Conservation (phyloP, 53 echinoderm and acorn worm species). For the Arbacia lixula region DNA sequence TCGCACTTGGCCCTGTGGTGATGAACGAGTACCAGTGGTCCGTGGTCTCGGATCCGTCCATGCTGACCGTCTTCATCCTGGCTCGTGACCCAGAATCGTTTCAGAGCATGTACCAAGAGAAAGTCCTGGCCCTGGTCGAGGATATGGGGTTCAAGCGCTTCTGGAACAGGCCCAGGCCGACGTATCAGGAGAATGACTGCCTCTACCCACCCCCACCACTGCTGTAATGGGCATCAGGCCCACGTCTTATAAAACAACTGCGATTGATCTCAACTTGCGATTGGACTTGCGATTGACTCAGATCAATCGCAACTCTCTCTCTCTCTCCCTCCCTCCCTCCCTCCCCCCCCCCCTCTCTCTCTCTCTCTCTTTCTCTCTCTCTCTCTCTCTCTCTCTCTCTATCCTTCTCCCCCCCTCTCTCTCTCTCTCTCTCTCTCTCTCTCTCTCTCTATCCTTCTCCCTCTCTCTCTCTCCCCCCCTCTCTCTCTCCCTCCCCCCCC, state of each 20-base stretch:
- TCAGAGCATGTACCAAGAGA: slow-evolving; percentile 46
- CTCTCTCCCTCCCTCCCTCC: not conserved
- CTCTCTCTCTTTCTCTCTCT: not conserved
- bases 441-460: slow-evolving; percentile 21
- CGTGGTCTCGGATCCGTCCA: slow-evolving; percentile 66
- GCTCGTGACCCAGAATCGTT: slow-evolving; percentile 63
- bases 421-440: slow-evolving; percentile 16
- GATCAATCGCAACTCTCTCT: too few relatives aligned
- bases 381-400: not conserved
- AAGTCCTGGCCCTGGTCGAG: slow-evolving; percentile 58
- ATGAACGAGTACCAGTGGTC: slow-evolving; percentile 70
- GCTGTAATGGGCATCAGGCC: too few relatives aligned
- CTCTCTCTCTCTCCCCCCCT: slow-evolving; percentile 1
- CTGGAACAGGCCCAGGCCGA: slow-evolving; percentile 66
- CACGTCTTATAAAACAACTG: too few relatives aligned
- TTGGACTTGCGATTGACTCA: too few relatives aligned
- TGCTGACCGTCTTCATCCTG: slow-evolving; percentile 69
- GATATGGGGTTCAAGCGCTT: slow-evolving; percentile 57
- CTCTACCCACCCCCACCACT: slow-evolving; percentile 59
- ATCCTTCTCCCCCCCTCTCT: not conserved
- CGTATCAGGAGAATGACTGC: slow-evolving; percentile 59
- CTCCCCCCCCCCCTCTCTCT: not conserved
- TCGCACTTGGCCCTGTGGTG: slow-evolving; percentile 68
- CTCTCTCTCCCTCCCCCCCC: slow-evolving; percentile 1
- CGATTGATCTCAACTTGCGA: too few relatives aligned